Conservation (phyloP, 2,888 invertebrate species). For the Noctuana brunneofusca region DNA sequence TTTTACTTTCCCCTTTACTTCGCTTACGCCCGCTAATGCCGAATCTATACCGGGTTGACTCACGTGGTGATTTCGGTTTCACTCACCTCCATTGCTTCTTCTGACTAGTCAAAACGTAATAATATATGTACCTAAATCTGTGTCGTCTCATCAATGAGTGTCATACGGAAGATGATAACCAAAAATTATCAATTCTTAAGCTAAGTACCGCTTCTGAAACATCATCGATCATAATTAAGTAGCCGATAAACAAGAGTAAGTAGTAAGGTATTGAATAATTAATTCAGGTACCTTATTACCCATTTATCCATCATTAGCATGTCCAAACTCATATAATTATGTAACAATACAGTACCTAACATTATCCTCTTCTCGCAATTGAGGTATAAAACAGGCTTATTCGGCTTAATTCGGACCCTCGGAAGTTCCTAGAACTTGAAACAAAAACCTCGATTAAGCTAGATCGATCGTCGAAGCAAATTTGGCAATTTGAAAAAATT, state of each 20-base stretch:
- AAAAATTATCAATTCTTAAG: constrained; percentile 3
- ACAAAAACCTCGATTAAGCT: too few relatives aligned
- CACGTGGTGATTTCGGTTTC: constrained; percentile 78
- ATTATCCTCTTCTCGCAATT: too few relatives aligned
- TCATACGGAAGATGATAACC: constrained; percentile 12
- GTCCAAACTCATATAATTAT: neutral
- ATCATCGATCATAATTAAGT: constrained; percentile 23
- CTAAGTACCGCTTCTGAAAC: neutral
- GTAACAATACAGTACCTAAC: too few relatives aligned
- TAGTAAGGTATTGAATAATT: neutral
- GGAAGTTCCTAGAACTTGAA: too few relatives aligned
- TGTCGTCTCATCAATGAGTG: constrained; percentile 13
- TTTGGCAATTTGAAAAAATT: too few relatives aligned
- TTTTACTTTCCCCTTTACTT: constrained; percentile 79
- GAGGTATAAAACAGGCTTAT: too few relatives aligned
- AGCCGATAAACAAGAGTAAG: neutral
- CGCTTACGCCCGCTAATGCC: constrained; percentile 70
- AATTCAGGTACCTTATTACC: constrained; percentile 6
- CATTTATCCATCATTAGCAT: neutral
- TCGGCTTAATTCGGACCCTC: too few relatives aligned
- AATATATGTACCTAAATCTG: constrained; percentile 19
- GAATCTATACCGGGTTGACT: constrained; percentile 72
- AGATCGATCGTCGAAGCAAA: too few relatives aligned
- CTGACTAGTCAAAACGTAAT: constrained; percentile 57
- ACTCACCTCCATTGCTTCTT: constrained; percentile 60